These are phyloP conservation scores for Rachycentron canadum DNA, from an alignment of 2,797 vertebrate genomes.

Conservation along the genomic window DNA sequence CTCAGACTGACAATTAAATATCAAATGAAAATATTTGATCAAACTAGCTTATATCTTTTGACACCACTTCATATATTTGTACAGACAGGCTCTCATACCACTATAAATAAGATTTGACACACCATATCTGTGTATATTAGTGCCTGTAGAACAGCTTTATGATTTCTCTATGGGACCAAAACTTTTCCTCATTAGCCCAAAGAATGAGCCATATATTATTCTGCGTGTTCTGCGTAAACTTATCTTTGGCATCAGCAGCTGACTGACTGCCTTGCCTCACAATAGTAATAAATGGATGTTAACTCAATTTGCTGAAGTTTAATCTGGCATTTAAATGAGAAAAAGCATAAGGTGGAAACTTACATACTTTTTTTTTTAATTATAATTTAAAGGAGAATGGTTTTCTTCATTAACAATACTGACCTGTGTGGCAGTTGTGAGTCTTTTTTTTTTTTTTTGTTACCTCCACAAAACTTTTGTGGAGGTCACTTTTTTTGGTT, in stretches of 20 bases:
- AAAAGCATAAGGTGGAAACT: not conserved
- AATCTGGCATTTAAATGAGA: slow-evolving; percentile 12
- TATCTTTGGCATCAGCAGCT: slow-evolving; percentile 4
- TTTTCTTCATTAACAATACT: not conserved
- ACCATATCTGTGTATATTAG: slow-evolving; percentile 10
- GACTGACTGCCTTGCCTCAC: slow-evolving; percentile 19
- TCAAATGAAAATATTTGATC: not conserved
- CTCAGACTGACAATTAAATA: not conserved
- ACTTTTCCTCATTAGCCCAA: slow-evolving; percentile 26
- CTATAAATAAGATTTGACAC: slow-evolving; percentile 8
- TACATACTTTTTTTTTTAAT: not conserved
- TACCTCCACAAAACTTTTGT: not conserved
- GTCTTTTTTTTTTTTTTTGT: slow-evolving; percentile 8
- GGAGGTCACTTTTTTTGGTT: too few species aligned
- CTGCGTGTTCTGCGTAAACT: not conserved
- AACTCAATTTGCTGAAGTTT: slow-evolving; percentile 40
- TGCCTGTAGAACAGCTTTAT: not conserved
- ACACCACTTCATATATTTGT: not conserved
- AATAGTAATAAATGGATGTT: slow-evolving; percentile 20
- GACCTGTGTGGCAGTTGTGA: not conserved
- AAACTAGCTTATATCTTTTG: not conserved
- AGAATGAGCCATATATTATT: slow-evolving; percentile 45
- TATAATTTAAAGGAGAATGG: not conserved
- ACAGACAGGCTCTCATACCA: not conserved
- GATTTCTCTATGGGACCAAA: slow-evolving; percentile 5